phyloP scores from a whole-genome alignment of 2,797 vertebrate genomes.

The Falco rusticolus region DNA sequence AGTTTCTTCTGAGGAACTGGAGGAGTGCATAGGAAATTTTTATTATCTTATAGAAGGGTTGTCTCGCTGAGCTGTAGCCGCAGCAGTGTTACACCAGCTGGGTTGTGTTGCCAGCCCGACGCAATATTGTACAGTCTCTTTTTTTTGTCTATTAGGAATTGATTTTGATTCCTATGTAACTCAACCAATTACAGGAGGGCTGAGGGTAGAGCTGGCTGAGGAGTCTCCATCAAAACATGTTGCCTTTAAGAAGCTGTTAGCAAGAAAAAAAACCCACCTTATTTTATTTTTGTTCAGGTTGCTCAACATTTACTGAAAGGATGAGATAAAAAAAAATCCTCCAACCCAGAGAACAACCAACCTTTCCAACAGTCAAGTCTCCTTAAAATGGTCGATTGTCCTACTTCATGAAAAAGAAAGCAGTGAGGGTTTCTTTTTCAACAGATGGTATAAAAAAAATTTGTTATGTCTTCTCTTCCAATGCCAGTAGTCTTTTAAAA shows the following conservation, averaged over 20 bases:
- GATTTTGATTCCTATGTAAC: not conserved
- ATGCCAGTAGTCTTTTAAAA: not conserved
- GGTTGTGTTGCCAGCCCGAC: not conserved
- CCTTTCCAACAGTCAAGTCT: not conserved
- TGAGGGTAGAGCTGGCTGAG: not conserved
- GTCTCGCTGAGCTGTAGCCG: not conserved
- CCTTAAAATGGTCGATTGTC: not conserved
- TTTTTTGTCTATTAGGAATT: not conserved
- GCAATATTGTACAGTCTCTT: not conserved
- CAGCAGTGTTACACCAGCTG: not conserved
- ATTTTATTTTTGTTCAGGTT: not conserved
- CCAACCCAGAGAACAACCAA: not conserved
- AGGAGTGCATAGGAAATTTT: rapidly evolving
- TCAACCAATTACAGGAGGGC: not conserved
- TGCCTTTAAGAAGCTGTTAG: not conserved
- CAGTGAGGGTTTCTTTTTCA: not conserved
- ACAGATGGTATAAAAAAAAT: not conserved
- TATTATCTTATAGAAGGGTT: not conserved
- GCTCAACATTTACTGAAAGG: not conserved
- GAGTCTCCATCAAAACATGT: not conserved
- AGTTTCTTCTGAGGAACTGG: not conserved
- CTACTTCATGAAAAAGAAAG: not conserved
- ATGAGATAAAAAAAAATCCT: not conserved
- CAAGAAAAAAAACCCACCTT: not conserved
- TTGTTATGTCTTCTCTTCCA: not conserved